A percentile compares a stretch with the other conserved stretches of the same genome.
These are phyloP conservation scores for Channa maculata DNA, from an alignment of 2,113 vertebrate genomes.

Conservation along the genomic window DNA sequence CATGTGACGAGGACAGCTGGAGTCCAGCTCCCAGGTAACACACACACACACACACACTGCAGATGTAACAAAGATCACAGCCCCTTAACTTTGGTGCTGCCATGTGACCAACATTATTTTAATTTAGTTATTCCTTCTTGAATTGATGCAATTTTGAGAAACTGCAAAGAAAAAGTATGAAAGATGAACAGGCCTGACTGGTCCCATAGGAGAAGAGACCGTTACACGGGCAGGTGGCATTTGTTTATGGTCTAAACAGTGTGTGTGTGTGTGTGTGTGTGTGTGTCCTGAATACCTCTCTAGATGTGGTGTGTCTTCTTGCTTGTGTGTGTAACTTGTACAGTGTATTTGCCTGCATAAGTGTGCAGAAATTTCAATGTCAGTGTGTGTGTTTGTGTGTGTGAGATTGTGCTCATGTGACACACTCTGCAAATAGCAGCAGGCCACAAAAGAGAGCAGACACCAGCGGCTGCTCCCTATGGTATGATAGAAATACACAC, in stretches of 20 bases:
- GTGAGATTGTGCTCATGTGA: slow-evolving; percentile 69
- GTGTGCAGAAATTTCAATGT: slow-evolving; percentile 43
- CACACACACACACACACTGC: neutral
- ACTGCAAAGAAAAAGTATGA: neutral
- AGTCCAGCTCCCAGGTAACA: slow-evolving; percentile 37
- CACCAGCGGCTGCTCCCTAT: slow-evolving; percentile 48
- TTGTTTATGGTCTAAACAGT: slow-evolving; percentile 52
- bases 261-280: slow-evolving; percentile 20
- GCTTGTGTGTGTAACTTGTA: neutral
- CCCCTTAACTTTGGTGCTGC: too few relatives aligned
- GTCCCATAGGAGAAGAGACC: neutral
- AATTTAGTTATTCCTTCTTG: neutral
- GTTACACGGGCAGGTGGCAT: slow-evolving; percentile 35
- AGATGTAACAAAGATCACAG: too few relatives aligned
- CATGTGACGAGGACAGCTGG: slow-evolving; percentile 35
- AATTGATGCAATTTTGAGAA: neutral
- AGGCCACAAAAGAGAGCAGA: slow-evolving; percentile 59
- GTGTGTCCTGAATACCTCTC: neutral
- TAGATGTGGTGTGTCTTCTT: slow-evolving; percentile 6
- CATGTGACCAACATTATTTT: neutral
- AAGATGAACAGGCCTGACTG: too few relatives aligned
- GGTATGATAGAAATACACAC: slow-evolving; percentile 65
- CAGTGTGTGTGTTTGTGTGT: slow-evolving; percentile 29
- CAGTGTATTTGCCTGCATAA: slow-evolving; percentile 38
- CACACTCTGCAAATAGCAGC: slow-evolving; percentile 71